Conservation (phyloP, 2,113 vertebrate genomes). For the Rhinichthys klamathensis region DNA sequence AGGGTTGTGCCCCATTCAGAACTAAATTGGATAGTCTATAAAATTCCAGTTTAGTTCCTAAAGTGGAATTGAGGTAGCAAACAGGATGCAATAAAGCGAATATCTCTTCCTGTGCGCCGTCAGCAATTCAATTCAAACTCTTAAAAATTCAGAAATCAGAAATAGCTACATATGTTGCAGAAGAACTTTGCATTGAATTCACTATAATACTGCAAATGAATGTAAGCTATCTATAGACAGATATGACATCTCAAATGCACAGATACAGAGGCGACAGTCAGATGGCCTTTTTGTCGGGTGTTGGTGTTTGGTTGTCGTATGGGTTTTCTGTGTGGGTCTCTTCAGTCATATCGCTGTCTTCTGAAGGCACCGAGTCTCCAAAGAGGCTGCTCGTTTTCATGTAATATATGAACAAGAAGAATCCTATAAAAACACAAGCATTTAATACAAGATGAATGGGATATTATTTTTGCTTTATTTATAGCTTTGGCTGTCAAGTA, state of each 20-base stretch:
- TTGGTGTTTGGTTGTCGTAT: background rate
- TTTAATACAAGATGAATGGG: background rate
- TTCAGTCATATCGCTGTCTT: background rate
- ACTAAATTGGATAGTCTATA: background rate
- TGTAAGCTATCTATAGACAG: background rate
- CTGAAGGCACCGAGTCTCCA: background rate
- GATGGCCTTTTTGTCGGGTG: background rate
- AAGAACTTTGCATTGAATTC: background rate
- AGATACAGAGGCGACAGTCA: background rate
- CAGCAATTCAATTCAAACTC: background rate
- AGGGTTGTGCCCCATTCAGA: background rate
- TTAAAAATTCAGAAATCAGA: background rate
- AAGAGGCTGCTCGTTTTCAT: slow-evolving; percentile 52
- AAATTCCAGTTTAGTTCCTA: background rate
- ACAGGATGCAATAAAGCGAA: background rate
- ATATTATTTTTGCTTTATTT: no score
- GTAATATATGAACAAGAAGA: slow-evolving; percentile 76
- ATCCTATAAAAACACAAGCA: slow-evolving; percentile 61
- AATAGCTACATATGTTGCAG: background rate
- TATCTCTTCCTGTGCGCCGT: background rate
- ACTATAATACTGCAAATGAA: slow-evolving; percentile 7
- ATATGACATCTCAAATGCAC: background rate
- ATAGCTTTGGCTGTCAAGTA: no score
- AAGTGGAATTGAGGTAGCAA: background rate
- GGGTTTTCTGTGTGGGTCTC: slow-evolving; percentile 56